Conservation (phyloP, 2,888 invertebrate genomes). For the Leucoma salicis region DNA sequence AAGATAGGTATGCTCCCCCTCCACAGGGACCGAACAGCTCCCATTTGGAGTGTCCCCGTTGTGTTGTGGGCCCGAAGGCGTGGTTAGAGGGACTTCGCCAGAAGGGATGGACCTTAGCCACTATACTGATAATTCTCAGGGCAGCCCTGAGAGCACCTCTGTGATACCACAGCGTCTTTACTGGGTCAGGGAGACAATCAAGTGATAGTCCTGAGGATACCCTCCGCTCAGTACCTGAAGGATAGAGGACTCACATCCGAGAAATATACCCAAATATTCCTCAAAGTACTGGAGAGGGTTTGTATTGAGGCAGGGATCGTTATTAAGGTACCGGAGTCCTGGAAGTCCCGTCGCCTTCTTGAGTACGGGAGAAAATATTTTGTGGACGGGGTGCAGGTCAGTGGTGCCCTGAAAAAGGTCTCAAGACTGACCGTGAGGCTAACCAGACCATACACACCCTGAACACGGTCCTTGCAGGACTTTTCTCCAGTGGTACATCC, state of each 20-base stretch:
- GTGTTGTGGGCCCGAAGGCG: not conserved
- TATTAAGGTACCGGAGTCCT: not conserved
- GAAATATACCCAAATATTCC: not conserved
- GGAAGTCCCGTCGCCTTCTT: not conserved
- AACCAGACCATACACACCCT: not conserved
- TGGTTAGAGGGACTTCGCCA: not conserved
- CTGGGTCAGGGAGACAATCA: constrained; percentile 1
- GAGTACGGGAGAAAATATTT: constrained; percentile 1
- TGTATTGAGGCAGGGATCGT: not conserved
- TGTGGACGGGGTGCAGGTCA: not conserved
- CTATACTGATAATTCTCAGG: not conserved
- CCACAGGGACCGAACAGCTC: not conserved
- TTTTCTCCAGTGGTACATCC: not conserved
- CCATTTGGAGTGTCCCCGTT: not conserved
- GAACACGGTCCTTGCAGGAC: not conserved
- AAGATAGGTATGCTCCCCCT: not conserved
- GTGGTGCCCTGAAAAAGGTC: not conserved
- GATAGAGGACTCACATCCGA: not conserved
- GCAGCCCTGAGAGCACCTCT: not conserved
- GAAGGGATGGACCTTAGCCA: constrained; percentile 1
- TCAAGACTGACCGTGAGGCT: not conserved
- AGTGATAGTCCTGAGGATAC: not conserved
- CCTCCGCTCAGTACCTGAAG: not conserved
- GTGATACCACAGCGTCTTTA: not conserved
- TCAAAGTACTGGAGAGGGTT: not conserved